Evolutionary conservation across 2,113 vertebrate genomes (phyloP), one percentile per base, ranked within the genome.

Genomic region (Pachypanchax playfairii): DNA sequence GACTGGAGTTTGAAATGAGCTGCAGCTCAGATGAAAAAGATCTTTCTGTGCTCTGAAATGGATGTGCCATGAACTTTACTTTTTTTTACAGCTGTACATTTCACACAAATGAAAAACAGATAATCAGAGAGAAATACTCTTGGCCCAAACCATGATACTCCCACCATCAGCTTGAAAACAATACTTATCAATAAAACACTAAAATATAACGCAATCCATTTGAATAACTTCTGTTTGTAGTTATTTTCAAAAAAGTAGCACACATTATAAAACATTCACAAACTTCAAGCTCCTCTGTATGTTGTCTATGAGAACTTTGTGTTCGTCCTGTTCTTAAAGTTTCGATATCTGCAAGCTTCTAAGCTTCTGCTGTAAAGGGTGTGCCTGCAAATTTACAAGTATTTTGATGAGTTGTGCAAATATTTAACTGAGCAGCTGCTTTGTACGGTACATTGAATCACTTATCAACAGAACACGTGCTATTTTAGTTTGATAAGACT

Each of bases 311-410:
- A 26, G 24, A 5, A 20, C 5, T 50, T 12, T 53, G 36, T 0
- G 3, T 36, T 35, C 36, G 60, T 48, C 14, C 41, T 35, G n/a
- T 66, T 1, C 4, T 28, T 14, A 2, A 4, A 44, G 24, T 69
- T 52, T 57, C 44, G 44, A 20, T 52, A 20, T 54, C 28, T 15
- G 22, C 44, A 29, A 64, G 47, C 5, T 3, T 14, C 4, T 25
- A 2, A 13, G 21, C 9, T 48, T 7, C 24, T 14, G 3, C 25
- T 43, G 12, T 26, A 6, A 50, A 1, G 12, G 1, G 15, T 43
- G 21, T 24, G 7, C 9, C 2, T 0, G 20, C 4, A 15, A 8
- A 21, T 26, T 2, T 5, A 22, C 25, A 2, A 0, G 0, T 18
- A 9, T 22, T 39, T 17, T 33, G 10, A 35, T 33, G 31, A n/a